Evolutionary conservation across 2,888 invertebrate genomes (phyloP).

Genomic region (Parnassius mnemosyne): DNA sequence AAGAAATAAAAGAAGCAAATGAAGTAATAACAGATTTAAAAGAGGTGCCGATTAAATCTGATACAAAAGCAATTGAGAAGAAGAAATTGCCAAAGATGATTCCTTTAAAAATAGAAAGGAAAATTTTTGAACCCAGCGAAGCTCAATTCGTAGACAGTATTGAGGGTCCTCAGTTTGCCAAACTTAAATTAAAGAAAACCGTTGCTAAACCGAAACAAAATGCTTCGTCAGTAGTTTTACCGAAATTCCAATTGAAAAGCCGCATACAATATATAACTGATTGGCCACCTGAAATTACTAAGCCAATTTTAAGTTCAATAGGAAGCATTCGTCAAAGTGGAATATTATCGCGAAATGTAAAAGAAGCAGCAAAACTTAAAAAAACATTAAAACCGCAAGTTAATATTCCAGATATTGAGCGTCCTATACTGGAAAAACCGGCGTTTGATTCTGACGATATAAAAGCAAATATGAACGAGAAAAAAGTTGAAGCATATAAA

Average conservation of each 20-base stretch:
- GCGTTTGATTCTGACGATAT: slow-evolving; percentile 76
- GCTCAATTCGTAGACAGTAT: slow-evolving; percentile 82
- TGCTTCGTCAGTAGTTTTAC: slow-evolving; percentile 66
- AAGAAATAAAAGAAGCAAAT: slow-evolving; percentile 13
- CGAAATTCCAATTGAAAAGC: slow-evolving; percentile 86
- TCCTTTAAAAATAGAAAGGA: slow-evolving; percentile 83
- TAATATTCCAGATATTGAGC: slow-evolving; percentile 75
- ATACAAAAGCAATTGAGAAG: slow-evolving; percentile 24
- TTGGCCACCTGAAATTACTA: slow-evolving; percentile 81
- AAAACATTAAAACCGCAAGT: slow-evolving; percentile 80
- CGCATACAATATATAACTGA: slow-evolving; percentile 82
- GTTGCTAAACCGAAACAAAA: slow-evolving; percentile 73
- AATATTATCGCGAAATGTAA: slow-evolving; percentile 84
- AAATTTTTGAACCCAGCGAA: slow-evolving; percentile 82
- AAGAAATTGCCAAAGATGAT: slow-evolving; percentile 60
- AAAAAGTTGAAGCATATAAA: slow-evolving; percentile 4
- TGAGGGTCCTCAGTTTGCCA: slow-evolving; percentile 82
- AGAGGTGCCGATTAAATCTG: background rate
- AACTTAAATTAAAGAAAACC: slow-evolving; percentile 85
- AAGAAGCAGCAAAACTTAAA: slow-evolving; percentile 84
- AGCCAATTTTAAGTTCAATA: slow-evolving; percentile 74
- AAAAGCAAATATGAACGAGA: slow-evolving; percentile 48
- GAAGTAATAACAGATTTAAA: slow-evolving; percentile 13
- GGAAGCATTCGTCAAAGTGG: slow-evolving; percentile 82
- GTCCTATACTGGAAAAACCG: slow-evolving; percentile 79